These are phyloP conservation scores for Nycticorax nycticorax DNA, from an alignment of 2,113 vertebrate species.

Conservation along the genomic window DNA sequence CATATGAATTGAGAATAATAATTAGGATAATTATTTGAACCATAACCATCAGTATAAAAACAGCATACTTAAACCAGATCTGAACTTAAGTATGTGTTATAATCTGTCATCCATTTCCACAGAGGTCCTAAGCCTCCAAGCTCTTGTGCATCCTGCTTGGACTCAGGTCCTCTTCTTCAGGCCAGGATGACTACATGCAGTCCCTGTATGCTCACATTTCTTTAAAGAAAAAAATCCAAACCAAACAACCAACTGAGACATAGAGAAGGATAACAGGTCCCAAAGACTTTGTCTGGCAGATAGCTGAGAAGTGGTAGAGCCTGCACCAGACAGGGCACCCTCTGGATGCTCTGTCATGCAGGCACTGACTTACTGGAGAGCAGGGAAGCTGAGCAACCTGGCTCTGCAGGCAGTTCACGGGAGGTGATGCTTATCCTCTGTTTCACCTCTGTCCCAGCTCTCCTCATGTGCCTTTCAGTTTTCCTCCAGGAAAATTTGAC, in stretches of 20 bases:
- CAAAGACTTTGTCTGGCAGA: rapidly evolving
- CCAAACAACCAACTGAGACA: not conserved
- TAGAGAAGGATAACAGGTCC: not conserved
- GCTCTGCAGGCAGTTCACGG: rapidly evolving
- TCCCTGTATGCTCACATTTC: not conserved
- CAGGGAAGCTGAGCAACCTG: not conserved
- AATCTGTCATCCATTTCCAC: not conserved
- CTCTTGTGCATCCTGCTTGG: not conserved
- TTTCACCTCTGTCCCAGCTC: not conserved
- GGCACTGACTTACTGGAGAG: not conserved
- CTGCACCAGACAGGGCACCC: rapidly evolving
- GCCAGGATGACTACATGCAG: not conserved
- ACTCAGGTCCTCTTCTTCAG: not conserved
- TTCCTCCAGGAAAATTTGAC: not conserved
- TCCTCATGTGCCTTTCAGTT: not conserved
- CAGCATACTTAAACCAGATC: not conserved
- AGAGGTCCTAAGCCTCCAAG: not conserved
- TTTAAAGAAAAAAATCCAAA: not conserved
- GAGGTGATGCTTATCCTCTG: not conserved
- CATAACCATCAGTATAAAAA: not conserved
- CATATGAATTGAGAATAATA: not conserved
- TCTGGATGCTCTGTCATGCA: not conserved
- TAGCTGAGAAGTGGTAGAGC: not conserved
- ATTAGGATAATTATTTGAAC: not conserved
- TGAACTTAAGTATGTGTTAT: not conserved